phyloP scores from a whole-genome alignment of 2,888 invertebrate species.

The Chydorus sphaericus region DNA sequence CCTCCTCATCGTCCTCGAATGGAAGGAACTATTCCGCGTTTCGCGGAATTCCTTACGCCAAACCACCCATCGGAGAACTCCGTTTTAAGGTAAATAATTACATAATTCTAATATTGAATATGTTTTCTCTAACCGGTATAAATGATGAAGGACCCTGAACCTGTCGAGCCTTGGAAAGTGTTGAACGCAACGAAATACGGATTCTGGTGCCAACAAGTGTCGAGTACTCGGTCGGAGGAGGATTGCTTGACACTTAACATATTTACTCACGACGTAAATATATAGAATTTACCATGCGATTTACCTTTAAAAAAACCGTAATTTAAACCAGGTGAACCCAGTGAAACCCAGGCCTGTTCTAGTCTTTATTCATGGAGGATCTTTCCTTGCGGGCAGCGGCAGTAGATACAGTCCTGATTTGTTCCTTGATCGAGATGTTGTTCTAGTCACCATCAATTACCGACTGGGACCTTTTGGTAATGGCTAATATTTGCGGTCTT shows the following conservation, averaged over 20 bases:
- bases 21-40: conserved; percentile 18
- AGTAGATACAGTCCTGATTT: conserved; percentile 9
- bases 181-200: too few relatives aligned
- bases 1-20: conserved; percentile 16
- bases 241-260: conserved; percentile 12
- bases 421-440: conserved; percentile 35
- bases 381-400: neutral
- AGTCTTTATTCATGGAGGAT: conserved; percentile 12
- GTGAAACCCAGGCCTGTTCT: conserved; percentile 7
- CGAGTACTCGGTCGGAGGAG: too few relatives aligned
- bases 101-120: too few relatives aligned
- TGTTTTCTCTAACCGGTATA: too few relatives aligned
- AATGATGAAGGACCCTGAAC: too few relatives aligned
- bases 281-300: neutral
- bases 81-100: conserved; percentile 18
- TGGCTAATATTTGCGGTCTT: too few relatives aligned
- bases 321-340: too few relatives aligned
- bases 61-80: conserved; percentile 15
- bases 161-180: too few relatives aligned
- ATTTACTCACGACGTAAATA: conserved; percentile 10
- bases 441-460: conserved; percentile 53
- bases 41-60: conserved; percentile 19
- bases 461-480: conserved; percentile 36
- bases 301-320: too few relatives aligned
- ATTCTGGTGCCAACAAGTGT: too few relatives aligned